Conservation (phyloP, 2,888 invertebrate genomes). For the Drosophila bunnanda region DNA sequence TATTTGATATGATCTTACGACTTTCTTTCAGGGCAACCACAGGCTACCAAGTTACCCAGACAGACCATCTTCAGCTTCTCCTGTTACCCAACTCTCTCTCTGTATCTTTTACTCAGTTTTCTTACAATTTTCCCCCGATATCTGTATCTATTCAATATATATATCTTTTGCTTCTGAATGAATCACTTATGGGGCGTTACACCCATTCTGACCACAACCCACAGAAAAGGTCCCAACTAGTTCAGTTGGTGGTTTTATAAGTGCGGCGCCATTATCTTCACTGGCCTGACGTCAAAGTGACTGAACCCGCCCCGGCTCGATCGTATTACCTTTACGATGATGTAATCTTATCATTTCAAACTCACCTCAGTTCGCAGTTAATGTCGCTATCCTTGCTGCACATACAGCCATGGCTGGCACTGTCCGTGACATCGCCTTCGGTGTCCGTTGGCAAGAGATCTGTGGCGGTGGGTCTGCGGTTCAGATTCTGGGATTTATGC, state of each 20-base stretch:
- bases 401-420: constrained; percentile 27
- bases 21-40: constrained; percentile 5
- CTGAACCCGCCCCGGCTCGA: constrained; percentile 35
- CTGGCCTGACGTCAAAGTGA: constrained; percentile 60
- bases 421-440: constrained; percentile 46
- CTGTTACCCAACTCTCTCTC: constrained; percentile 12
- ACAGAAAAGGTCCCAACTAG: constrained; percentile 58
- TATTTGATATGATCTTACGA: background rate
- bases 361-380: constrained; percentile 68
- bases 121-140: background rate
- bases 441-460: constrained; percentile 40
- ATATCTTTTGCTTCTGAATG: background rate
- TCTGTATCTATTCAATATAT: background rate
- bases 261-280: constrained; percentile 45
- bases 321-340: constrained; percentile 57
- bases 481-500: constrained; percentile 61
- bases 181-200: constrained; percentile 16
- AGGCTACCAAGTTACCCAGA: constrained; percentile 1
- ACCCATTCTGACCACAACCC: constrained; percentile 21
- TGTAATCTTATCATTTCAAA: constrained; percentile 28
- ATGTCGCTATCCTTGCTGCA: constrained; percentile 38
- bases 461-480: constrained; percentile 35
- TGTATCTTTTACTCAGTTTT: background rate
- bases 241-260: constrained; percentile 63
- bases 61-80: constrained; percentile 4